phyloP scores from a whole-genome alignment of 2,113 vertebrate species.

The Coracopsis vasa region DNA sequence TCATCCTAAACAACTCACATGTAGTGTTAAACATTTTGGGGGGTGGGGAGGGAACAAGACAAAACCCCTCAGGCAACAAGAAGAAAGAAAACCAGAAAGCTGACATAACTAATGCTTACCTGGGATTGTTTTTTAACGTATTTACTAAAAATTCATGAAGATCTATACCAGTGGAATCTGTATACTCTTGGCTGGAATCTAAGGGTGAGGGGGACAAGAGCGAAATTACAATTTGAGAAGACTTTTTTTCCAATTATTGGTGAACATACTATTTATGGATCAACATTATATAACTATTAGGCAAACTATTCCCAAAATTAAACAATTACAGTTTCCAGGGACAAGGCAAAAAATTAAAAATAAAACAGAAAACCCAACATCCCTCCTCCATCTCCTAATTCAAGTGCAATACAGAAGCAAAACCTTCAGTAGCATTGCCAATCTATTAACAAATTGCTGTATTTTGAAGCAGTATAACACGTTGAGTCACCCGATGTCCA shows the following conservation, averaged over 20 bases:
- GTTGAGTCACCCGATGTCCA: background rate
- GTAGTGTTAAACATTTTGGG: background rate
- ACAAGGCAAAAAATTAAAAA: background rate
- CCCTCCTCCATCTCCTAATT: background rate
- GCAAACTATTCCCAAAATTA: background rate
- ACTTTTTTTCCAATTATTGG: background rate
- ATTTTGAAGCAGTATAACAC: background rate
- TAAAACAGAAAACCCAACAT: background rate
- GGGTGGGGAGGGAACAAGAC: background rate
- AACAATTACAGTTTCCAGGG: background rate
- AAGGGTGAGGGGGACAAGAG: slow-evolving; percentile 58
- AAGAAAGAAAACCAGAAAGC: slow-evolving; percentile 10
- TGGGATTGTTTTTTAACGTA: slow-evolving; percentile 96
- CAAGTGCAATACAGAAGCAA: background rate
- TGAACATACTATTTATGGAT: background rate
- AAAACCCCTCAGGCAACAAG: background rate
- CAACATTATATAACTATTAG: background rate
- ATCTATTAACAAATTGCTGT: background rate
- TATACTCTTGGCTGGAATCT: slow-evolving; percentile 99
- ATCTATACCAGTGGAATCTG: slow-evolving; percentile 97
- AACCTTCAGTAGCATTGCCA: background rate
- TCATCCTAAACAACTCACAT: background rate
- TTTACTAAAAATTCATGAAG: slow-evolving; percentile 99
- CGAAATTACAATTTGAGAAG: background rate
- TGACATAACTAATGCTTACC: slow-evolving; percentile 76